Percentiles rank a stretch among this genome's conserved stretches.
Conservation (phyloP, 2,113 vertebrate species). For the Emydura subglobosa region DNA sequence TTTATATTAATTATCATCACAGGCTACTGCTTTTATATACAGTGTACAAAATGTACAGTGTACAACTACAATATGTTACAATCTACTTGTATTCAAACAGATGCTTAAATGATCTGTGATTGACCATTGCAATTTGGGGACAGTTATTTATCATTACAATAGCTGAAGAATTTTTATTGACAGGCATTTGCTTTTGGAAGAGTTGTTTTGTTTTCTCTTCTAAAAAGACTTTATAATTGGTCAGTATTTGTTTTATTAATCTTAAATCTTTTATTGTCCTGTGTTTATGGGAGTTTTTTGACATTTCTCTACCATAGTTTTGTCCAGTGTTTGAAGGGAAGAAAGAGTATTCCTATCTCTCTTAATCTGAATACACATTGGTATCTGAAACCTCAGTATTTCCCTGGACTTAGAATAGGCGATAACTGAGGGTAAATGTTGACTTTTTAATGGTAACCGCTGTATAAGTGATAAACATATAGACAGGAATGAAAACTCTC, state of each 20-base stretch:
- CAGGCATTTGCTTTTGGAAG: conserved; percentile 66
- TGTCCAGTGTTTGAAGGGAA: not conserved
- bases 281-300: conserved; percentile 7
- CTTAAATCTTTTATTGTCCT: conserved; percentile 27
- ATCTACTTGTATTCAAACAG: conserved; percentile 45
- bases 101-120: conserved; percentile 60
- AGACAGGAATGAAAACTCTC: not conserved
- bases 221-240: conserved; percentile 49
- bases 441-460: not conserved
- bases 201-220: conserved; percentile 37
- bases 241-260: conserved; percentile 44
- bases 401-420: not conserved
- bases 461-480: not conserved
- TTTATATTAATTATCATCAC: not conserved
- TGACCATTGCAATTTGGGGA: conserved; percentile 66
- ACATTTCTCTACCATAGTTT: conserved; percentile 1
- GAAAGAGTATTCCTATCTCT: not conserved
- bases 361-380: not conserved
- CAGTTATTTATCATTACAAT: conserved; percentile 69
- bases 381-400: not conserved
- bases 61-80: conserved; percentile 47
- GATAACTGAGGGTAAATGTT: not conserved
- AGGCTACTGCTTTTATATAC: not conserved
- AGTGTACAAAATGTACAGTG: not conserved
- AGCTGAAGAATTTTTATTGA: conserved; percentile 65